Evolutionary conservation across 2,888 invertebrate genomes (phyloP).

Genomic region (Prenolepis imparis): DNA sequence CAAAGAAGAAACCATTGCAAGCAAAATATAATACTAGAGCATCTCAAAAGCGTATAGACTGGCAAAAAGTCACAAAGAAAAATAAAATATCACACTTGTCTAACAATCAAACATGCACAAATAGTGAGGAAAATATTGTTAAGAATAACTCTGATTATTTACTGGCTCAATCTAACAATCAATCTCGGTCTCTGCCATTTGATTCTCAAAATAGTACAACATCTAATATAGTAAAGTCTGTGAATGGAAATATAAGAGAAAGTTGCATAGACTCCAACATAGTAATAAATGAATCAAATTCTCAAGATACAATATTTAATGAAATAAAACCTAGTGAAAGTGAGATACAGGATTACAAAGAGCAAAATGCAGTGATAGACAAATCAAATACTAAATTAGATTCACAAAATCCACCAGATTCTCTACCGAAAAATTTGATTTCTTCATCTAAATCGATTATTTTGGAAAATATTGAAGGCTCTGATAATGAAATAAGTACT

Average conservation of each 20-base stretch:
- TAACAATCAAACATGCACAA: neutral
- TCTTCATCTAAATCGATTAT: neutral
- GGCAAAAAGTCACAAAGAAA: constrained; percentile 30
- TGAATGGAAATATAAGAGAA: neutral
- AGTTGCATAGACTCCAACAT: neutral
- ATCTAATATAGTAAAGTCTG: neutral
- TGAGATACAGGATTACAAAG: neutral
- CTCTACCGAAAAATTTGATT: neutral
- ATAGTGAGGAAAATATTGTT: neutral
- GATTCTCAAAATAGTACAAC: neutral
- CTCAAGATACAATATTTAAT: neutral
- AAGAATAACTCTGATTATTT: neutral
- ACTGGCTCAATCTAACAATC: neutral
- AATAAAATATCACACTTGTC: neutral
- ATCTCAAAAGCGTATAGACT: constrained; percentile 28
- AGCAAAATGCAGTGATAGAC: neutral
- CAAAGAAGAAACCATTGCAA: neutral
- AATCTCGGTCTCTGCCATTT: neutral
- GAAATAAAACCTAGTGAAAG: neutral
- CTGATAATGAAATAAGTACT: neutral
- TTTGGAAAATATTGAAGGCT: neutral
- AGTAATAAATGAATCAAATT: neutral
- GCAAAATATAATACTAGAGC: neutral
- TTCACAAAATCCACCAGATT: neutral
- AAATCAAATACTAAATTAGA: neutral